Base-by-base conservation (phyloP, 2,888 invertebrate species). In the Hemithea aestivaria region DNA sequence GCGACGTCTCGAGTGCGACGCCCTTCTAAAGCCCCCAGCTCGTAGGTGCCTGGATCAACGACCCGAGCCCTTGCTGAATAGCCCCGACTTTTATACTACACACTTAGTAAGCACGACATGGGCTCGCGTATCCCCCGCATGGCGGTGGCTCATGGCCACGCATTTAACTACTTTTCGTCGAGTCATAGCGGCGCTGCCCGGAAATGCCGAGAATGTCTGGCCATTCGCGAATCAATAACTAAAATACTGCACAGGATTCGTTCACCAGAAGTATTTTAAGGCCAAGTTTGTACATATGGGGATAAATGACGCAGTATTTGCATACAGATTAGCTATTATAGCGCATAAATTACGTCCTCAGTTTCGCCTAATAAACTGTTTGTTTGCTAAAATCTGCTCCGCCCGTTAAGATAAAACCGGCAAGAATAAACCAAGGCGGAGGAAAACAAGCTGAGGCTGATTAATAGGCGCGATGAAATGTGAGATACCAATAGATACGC, bases 11-110 rank as follows among this genome's bases (percentile, higher is more conserved):
- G 66, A 66, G 79, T 66, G 67, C 83, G 74, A 71, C 73, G 78
- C 75, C 80, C 78, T 72, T 71, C 67, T 66, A 66, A 66, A 67
- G 62, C 73, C 68, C 58, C 65, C 60, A 66, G 58, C 57, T 56
- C 56, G 50, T 47, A 65, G 63, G 57, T 67, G 64, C 62, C 60
- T 66, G 71, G 85, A 74, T 64, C 85, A 82, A 74, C 70, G 83
- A 84, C 84, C 80, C 65, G 62, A 70, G 75, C 75, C 79, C 78
- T 77, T 76, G 61, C 66, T 69, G 71, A 68, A 73, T 73, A 73
- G 66, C 66, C 57, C 60, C 53, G 57, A 54, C 59, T 62, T 73
- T 70, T 74, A 66, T 29, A 32, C 39, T 41, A 49, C 40, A 46
- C 45, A 45, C 52, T 52, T 45, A 42, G 51, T 42, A 50, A 40